These are phyloP conservation scores for Drosophila subpulchrella DNA, from an alignment of 1,140 invertebrate genomes.

Conservation along the genomic window DNA sequence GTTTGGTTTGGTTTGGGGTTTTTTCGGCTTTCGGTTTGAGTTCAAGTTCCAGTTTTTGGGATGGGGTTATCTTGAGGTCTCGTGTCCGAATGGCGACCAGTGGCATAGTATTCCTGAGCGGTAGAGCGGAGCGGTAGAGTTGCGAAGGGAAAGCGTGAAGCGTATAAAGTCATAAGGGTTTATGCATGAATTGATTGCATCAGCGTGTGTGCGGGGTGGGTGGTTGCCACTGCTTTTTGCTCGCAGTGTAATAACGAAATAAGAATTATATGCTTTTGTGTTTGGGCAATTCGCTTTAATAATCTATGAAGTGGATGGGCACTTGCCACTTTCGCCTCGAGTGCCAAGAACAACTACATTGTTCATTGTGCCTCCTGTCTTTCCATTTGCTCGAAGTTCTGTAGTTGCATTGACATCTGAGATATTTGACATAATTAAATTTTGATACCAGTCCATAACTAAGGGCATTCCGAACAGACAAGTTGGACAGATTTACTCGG, in stretches of 20 bases:
- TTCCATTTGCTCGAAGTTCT: neutral
- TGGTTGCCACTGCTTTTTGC: neutral
- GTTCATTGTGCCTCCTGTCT: neutral
- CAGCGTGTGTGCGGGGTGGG: neutral
- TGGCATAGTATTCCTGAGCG: too few relatives aligned
- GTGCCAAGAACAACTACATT: neutral
- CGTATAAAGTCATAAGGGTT: constrained; percentile 82
- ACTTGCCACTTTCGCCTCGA: constrained; percentile 10
- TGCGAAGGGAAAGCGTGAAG: constrained; percentile 73
- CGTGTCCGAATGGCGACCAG: constrained; percentile 26
- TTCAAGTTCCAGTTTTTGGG: constrained; percentile 5
- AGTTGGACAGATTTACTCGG: constrained; percentile 53
- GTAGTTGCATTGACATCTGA: constrained; percentile 74
- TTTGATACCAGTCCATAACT: constrained; percentile 79
- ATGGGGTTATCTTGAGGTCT: constrained; percentile 30
- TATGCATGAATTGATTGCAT: constrained; percentile 81
- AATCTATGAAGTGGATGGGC: constrained; percentile 67
- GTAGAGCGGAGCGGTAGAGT: constrained; percentile 16
- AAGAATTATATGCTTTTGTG: constrained; percentile 75
- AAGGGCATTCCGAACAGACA: constrained; percentile 44
- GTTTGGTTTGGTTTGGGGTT: neutral
- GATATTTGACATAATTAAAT: constrained; percentile 83
- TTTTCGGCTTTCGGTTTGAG: constrained; percentile 20
- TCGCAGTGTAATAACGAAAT: constrained; percentile 66
- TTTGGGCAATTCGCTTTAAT: constrained; percentile 69